A percentile compares a stretch with the other conserved stretches of the same genome.
These are phyloP conservation scores for Pangasius mekongensis DNA, from an alignment of 2,797 vertebrate species.

Conservation along the genomic window DNA sequence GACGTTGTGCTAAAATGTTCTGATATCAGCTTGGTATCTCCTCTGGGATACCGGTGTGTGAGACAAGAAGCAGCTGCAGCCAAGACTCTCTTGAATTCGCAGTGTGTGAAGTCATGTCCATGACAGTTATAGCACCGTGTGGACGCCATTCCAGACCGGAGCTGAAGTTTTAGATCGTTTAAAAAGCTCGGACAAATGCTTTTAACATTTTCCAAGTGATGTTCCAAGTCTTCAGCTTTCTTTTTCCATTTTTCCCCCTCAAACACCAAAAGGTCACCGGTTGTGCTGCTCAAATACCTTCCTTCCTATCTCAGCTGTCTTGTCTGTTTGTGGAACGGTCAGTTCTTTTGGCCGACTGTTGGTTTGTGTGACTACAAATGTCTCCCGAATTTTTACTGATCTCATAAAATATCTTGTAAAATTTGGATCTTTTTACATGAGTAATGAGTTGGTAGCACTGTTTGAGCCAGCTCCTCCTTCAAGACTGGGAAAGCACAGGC, in stretches of 20 bases:
- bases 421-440: slow-evolving; percentile 20
- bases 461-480: slow-evolving; percentile 42
- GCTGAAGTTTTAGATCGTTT: slow-evolving; percentile 43
- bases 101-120: slow-evolving; percentile 77
- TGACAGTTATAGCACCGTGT: slow-evolving; percentile 48
- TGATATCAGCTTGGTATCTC: slow-evolving; percentile 37
- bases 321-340: slow-evolving; percentile 37
- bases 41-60: slow-evolving; percentile 20
- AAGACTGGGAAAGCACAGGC: slow-evolving; percentile 32
- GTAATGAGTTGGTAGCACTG: slow-evolving; percentile 10
- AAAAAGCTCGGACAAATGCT: slow-evolving; percentile 63
- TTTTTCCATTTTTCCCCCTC: slow-evolving; percentile 28
- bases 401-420: slow-evolving; percentile 46
- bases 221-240: slow-evolving; percentile 61
- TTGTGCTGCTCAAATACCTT: slow-evolving; percentile 45
- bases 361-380: background rate
- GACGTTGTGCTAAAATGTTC: slow-evolving; percentile 24
- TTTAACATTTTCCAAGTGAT: slow-evolving; percentile 69
- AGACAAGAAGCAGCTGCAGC: slow-evolving; percentile 72
- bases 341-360: slow-evolving; percentile 29
- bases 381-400: slow-evolving; percentile 16
- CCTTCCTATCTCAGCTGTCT: slow-evolving; percentile 41
- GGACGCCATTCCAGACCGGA: slow-evolving; percentile 48
- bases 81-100: slow-evolving; percentile 74
- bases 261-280: slow-evolving; percentile 51